phyloP scores from a whole-genome alignment of 1,140 invertebrate genomes.

The Sitobion miscanthi region DNA sequence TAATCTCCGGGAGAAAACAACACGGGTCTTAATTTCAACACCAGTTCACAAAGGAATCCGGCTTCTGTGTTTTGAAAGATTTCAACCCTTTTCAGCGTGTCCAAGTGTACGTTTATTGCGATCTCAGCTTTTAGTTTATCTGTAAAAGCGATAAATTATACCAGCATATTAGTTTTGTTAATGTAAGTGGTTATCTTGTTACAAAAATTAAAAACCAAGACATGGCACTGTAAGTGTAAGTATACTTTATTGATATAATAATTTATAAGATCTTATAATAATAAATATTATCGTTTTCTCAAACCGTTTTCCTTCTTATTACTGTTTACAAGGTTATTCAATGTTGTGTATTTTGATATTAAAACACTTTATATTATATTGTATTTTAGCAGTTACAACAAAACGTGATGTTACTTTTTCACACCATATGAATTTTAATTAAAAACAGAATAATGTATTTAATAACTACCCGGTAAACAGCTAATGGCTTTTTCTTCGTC shows the following conservation, averaged over 20 bases:
- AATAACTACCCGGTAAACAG: slow-evolving; percentile 78
- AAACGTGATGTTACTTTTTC: background rate
- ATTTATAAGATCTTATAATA: background rate
- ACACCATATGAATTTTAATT: background rate
- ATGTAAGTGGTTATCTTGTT: background rate
- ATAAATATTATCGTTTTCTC: background rate
- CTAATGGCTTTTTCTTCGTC: slow-evolving; percentile 95
- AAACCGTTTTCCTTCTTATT: background rate
- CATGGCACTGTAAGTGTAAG: background rate
- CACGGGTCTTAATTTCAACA: slow-evolving; percentile 90
- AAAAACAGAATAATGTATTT: slow-evolving; percentile 24
- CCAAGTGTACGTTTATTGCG: slow-evolving; percentile 97
- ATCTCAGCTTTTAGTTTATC: slow-evolving; percentile 99
- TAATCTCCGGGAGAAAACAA: slow-evolving; percentile 98
- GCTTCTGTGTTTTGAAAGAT: slow-evolving; percentile 99
- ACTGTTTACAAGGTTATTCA: background rate
- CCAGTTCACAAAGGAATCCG: slow-evolving; percentile 96
- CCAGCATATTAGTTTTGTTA: background rate
- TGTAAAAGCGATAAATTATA: slow-evolving; percentile 61
- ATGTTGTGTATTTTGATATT: background rate
- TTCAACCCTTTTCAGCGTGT: slow-evolving; percentile 96
- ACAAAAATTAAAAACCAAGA: background rate
- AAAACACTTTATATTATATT: background rate
- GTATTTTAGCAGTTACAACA: background rate
- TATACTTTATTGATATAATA: background rate